Base-by-base conservation (phyloP, 2,797 vertebrate genomes). In the Brotula barbata region DNA sequence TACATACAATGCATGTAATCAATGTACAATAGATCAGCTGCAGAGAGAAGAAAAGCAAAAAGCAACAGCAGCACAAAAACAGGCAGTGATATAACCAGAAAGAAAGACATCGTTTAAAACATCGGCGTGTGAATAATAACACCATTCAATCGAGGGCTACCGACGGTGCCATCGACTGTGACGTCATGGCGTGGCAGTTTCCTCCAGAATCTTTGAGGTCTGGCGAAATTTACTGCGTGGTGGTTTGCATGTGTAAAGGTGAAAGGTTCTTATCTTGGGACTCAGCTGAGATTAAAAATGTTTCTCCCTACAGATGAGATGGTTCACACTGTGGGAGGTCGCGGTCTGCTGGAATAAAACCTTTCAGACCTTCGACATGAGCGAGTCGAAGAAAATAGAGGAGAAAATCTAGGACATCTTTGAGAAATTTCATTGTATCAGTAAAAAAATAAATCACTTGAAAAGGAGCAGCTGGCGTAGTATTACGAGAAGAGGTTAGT, bases 1-100 rank as follows among this genome's bases (percentile, higher is more conserved):
- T 90, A 91, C 88, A 80, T 87, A 91, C 84, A 89, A 89, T 85
- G 87, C 82, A 82, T 77, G 78, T 88, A 87, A 90, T 87, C 87
- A 88, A 89, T 73, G 84, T 87, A 84, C 84, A 90, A 88, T 81
- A 55, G 71, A 88, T 88, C 81, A 75, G 82, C 82, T 86, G 89
- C 77, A 79, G 74, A 75, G 70, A 83, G 77, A 54, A 56, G 73
- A 73, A 83, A 50, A 75, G 64, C 44, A 72, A 81, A 48, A 62
- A 67, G 36, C 80, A 60, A 80, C 39, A 71, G 78, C 62, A 37
- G 81, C 53, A 72, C 64, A 83, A 61, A 56, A 76, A 71, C 67
- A 81, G 81, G 64, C 43, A 40, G 70, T 76, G 81, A 76, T 73
- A 79, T 59, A 51, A 84, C 67, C 80, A 86, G 66, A 15, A 71